Evolutionary conservation across 1,140 invertebrate species (phyloP), one percentile per base, ranked within the genome.

Genomic region (Druon quercuslanigerum): DNA sequence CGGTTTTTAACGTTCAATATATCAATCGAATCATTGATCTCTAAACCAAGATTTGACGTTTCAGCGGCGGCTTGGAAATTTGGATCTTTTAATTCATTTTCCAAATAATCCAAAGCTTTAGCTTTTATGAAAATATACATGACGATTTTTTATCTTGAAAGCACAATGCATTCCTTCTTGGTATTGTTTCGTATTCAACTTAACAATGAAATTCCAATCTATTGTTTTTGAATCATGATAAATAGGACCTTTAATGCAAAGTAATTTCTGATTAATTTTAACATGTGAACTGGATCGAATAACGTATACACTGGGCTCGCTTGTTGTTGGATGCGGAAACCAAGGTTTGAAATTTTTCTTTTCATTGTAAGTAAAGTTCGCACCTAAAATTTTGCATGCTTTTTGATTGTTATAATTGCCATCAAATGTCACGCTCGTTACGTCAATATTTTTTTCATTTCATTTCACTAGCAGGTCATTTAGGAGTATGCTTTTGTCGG

Each of bases 21-120:
- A 71, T 87, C 84, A 83, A 87, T 85, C 0, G 82, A 46, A 72
- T 87, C 81, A 77, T 88, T 87, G 33, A 88, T 78, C 8, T 73
- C 81, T 77, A 20, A 33, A 73, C 79, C 80, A 70, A 87, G 85
- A 50, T 66, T 75, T 6, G 50, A 57, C 40, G 86, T 87, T 25
- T 77, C 51, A 25, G 79, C 66, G 54, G 40, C 40, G 76, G 79
- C 71, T 79, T 78, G 5, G 79, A 88, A 88, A 12, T 84, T 19
- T 12, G n/a, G 13, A 2, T 81, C 12, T 51, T 82, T 50, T 77
- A 79, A 71, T 16, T 76, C 72, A 73, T 83, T 50, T 50, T 71
- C 11, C 40, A 57, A 83, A 80, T 71, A 83, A 52, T 52, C 14
- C 9, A 88, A 74, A 14, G 85, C 82, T 57, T 76, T 71, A n/a